Evolutionary conservation across 2,797 vertebrate species (phyloP).

Genomic region (Lerista edwardsae): DNA sequence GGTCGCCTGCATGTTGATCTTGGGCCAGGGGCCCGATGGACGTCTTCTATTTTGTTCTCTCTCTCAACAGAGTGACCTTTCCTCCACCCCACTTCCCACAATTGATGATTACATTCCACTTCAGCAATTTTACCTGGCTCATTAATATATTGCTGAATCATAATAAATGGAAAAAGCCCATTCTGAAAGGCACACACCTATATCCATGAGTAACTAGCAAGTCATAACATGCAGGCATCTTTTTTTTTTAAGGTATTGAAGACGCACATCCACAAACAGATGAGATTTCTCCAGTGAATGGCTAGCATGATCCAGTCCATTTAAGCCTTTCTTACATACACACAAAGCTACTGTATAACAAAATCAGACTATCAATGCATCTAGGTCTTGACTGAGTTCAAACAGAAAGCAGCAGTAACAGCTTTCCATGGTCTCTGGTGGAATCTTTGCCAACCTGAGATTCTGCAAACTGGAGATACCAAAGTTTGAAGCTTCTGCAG

Average conservation of each 20-base stretch:
- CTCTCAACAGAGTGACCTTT: constrained; percentile 15
- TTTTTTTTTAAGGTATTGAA: constrained; percentile 24
- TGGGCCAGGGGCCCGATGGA: not conserved
- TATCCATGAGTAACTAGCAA: constrained; percentile 30
- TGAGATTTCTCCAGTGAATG: not conserved
- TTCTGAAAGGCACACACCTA: constrained; percentile 39
- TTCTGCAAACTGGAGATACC: not conserved
- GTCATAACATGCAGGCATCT: not conserved
- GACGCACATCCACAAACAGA: not conserved
- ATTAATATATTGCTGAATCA: constrained; percentile 53
- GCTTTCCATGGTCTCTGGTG: not conserved
- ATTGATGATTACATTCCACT: constrained; percentile 39
- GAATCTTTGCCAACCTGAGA: not conserved
- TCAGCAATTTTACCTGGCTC: constrained; percentile 31
- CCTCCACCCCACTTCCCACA: constrained; percentile 17
- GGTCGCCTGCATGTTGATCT: constrained; percentile 60
- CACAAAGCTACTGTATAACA: not conserved
- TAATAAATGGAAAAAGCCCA: constrained; percentile 40
- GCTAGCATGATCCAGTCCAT: not conserved
- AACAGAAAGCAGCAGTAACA: no score
- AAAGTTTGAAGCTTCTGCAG: not conserved
- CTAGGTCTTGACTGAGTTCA: not conserved
- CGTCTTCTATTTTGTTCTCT: constrained; percentile 17
- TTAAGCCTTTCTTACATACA: not conserved
- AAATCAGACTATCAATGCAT: not conserved